Conservation (phyloP, 2,797 vertebrate genomes). For the Delichon dasypus region DNA sequence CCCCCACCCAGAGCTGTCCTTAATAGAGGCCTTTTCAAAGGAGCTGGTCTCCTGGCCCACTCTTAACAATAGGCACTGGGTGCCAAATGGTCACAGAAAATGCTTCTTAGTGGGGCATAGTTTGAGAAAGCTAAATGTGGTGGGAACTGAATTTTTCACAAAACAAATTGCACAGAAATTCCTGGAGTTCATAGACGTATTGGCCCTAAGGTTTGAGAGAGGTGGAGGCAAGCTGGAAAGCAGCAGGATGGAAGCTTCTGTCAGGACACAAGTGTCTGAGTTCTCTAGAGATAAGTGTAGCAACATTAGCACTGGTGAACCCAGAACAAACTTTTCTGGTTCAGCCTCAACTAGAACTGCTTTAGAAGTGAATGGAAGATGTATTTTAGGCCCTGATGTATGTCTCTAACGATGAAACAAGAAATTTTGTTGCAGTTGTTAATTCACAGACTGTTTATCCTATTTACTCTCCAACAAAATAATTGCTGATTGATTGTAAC, state of each 20-base stretch:
- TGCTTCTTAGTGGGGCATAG: not conserved
- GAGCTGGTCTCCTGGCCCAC: too few species aligned
- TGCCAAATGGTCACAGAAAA: not conserved
- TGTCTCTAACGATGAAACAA: not conserved
- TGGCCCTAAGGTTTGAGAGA: not conserved
- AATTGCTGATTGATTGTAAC: slow-evolving; percentile 61
- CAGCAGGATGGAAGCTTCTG: not conserved
- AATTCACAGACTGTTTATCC: slow-evolving; percentile 46
- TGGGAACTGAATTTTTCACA: not conserved
- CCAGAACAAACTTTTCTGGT: not conserved
- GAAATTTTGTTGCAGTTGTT: slow-evolving; percentile 3
- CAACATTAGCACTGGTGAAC: not conserved
- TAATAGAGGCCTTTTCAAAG: too few species aligned
- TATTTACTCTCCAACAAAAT: slow-evolving; percentile 64
- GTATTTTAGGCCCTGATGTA: not conserved
- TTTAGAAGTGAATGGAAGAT: not conserved
- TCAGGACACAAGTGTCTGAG: not conserved
- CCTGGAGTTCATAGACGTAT: not conserved
- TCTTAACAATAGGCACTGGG: too few species aligned
- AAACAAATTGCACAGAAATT: not conserved
- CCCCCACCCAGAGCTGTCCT: too few species aligned
- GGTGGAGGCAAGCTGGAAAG: not conserved
- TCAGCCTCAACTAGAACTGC: not conserved
- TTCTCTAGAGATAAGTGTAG: not conserved
- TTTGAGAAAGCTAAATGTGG: not conserved